These are phyloP conservation scores for Lordiphosa clarofinis DNA, from an alignment of 1,140 invertebrate genomes.

Conservation along the genomic window DNA sequence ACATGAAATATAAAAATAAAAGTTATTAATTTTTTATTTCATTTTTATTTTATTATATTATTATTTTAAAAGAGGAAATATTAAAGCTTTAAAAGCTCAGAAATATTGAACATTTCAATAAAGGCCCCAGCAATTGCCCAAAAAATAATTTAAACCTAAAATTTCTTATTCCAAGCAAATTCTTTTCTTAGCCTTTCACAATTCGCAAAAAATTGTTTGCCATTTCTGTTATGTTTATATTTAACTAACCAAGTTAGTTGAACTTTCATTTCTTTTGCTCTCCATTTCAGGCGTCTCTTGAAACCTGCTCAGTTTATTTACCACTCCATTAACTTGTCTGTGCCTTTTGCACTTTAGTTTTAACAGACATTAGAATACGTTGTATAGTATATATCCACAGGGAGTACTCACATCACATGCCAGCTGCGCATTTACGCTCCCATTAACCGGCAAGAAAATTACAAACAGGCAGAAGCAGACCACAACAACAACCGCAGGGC, in stretches of 20 bases:
- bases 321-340: constrained; percentile 71
- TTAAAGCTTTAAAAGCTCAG: too few relatives aligned
- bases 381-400: constrained; percentile 1
- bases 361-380: constrained; percentile 61
- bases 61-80: too few relatives aligned
- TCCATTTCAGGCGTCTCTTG: not conserved
- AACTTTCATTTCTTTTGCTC: constrained; percentile 32
- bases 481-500: constrained; percentile 27
- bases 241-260: constrained; percentile 36
- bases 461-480: constrained; percentile 28
- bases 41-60: too few relatives aligned
- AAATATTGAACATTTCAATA: too few relatives aligned
- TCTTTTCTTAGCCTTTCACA: too few relatives aligned
- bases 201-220: too few relatives aligned
- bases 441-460: constrained; percentile 66
- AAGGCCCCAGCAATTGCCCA: too few relatives aligned
- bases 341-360: constrained; percentile 72
- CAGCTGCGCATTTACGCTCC: constrained; percentile 74
- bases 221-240: constrained; percentile 5
- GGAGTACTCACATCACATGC: constrained; percentile 65
- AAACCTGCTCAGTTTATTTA: constrained; percentile 30
- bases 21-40: too few relatives aligned
- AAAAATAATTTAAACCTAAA: too few relatives aligned
- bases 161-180: too few relatives aligned
- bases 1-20: too few relatives aligned